These are phyloP conservation scores for Istiophorus platypterus DNA, from an alignment of 2,113 vertebrate species.

Conservation along the genomic window DNA sequence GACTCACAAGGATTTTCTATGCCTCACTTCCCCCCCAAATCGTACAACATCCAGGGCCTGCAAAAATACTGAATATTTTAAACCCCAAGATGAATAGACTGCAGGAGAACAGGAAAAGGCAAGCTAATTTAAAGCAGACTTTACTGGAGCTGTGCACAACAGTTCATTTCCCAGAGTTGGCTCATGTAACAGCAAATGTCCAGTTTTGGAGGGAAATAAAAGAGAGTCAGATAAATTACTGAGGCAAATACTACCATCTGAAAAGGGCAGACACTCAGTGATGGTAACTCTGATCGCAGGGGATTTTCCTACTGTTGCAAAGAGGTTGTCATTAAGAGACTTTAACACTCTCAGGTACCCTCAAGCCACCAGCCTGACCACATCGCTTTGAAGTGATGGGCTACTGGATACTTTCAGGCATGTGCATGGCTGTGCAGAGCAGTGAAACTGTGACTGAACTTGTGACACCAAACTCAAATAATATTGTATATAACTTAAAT, in stretches of 20 bases:
- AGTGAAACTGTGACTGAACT: neutral
- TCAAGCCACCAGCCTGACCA: constrained; percentile 11
- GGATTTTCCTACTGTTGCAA: constrained; percentile 18
- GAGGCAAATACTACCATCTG: neutral
- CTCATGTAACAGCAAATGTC: constrained; percentile 13
- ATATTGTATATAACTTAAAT: neutral
- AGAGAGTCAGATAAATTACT: neutral
- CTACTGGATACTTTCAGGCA: neutral
- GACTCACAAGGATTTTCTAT: constrained; percentile 76
- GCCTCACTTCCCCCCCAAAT: constrained; percentile 70
- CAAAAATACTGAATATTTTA: constrained; percentile 83
- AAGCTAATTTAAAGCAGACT: constrained; percentile 34
- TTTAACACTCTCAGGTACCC: constrained; percentile 21
- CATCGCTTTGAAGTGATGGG: neutral
- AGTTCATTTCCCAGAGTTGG: neutral
- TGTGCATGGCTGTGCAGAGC: neutral
- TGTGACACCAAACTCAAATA: neutral
- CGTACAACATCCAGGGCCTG: constrained; percentile 62
- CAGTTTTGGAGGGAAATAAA: constrained; percentile 14
- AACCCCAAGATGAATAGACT: constrained; percentile 64
- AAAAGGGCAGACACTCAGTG: neutral
- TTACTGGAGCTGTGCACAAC: constrained; percentile 11
- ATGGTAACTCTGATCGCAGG: constrained; percentile 20
- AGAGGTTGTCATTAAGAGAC: constrained; percentile 15
- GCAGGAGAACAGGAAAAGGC: constrained; percentile 48